These are phyloP conservation scores for Coremacera marginata DNA, from an alignment of 2,888 invertebrate genomes.

Conservation along the genomic window DNA sequence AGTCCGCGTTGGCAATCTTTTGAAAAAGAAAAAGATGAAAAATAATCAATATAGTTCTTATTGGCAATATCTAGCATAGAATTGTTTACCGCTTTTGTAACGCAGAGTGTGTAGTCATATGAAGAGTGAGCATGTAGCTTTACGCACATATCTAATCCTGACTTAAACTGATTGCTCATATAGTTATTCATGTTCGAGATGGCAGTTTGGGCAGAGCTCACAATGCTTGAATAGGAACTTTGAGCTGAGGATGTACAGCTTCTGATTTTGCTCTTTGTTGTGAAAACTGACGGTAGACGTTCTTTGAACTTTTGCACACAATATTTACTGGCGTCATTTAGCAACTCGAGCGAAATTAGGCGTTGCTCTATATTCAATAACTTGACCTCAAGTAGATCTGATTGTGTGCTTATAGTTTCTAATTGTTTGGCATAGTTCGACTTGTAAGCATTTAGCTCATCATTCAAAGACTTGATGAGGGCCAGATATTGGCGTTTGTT, in stretches of 20 bases:
- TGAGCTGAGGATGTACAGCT: constrained; percentile 11
- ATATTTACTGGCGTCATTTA: constrained; percentile 5
- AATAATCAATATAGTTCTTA: neutral
- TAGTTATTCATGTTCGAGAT: constrained; percentile 23
- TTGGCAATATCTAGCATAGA: neutral
- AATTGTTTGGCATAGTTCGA: constrained; percentile 25
- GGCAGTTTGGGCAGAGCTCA: neutral
- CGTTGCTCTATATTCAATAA: neutral
- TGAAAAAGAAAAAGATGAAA: neutral
- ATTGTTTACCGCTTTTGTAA: constrained; percentile 34
- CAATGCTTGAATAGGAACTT: constrained; percentile 2
- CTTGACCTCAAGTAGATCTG: constrained; percentile 12
- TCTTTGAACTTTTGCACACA: constrained; percentile 25
- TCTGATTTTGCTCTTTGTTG: neutral
- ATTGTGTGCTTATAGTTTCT: constrained; percentile 25
- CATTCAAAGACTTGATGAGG: constrained; percentile 34
- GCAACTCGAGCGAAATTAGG: neutral
- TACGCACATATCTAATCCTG: constrained; percentile 13
- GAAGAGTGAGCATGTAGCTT: neutral
- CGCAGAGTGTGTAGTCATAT: constrained; percentile 28
- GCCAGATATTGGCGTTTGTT: constrained; percentile 45
- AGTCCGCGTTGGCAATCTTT: constrained; percentile 32
- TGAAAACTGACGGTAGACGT: neutral
- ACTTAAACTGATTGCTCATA: constrained; percentile 21
- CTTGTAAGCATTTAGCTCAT: constrained; percentile 25